phyloP scores from a whole-genome alignment of 2,888 invertebrate genomes.

The Drosophila ezoana region DNA sequence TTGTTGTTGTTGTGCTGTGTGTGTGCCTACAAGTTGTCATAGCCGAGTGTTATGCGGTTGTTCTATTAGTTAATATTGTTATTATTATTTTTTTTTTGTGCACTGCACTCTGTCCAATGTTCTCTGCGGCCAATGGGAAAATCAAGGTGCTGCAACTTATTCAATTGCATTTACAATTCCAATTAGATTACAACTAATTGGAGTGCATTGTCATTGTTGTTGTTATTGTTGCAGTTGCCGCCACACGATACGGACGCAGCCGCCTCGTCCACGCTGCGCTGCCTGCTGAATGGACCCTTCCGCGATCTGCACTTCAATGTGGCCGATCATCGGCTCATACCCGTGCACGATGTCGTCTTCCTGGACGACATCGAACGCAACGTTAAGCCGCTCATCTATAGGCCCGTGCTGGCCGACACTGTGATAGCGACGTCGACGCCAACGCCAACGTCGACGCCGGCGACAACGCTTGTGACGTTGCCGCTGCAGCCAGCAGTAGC shows the following conservation, averaged over 20 bases:
- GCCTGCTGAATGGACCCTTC: slow-evolving; percentile 81
- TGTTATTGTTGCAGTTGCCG: slow-evolving; percentile 72
- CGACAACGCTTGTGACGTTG: slow-evolving; percentile 6
- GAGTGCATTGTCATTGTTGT: slow-evolving; percentile 4
- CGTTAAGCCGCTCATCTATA: slow-evolving; percentile 81
- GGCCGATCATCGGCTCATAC: slow-evolving; percentile 77
- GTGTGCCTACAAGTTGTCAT: background rate
- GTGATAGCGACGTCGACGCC: slow-evolving; percentile 16
- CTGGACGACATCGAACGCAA: slow-evolving; percentile 77
- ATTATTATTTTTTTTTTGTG: slow-evolving; percentile 7
- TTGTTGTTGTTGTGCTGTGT: slow-evolving; percentile 3
- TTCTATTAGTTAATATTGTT: slow-evolving; percentile 32
- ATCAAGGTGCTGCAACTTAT: slow-evolving; percentile 64
- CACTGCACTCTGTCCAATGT: slow-evolving; percentile 62
- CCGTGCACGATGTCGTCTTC: slow-evolving; percentile 82
- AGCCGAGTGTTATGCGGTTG: slow-evolving; percentile 4
- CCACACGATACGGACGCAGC: slow-evolving; percentile 72
- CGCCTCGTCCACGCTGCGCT: slow-evolving; percentile 77
- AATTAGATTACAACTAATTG: slow-evolving; percentile 15
- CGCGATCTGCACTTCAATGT: slow-evolving; percentile 80
- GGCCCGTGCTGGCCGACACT: slow-evolving; percentile 68
- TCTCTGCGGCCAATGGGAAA: slow-evolving; percentile 77
- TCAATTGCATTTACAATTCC: slow-evolving; percentile 4
- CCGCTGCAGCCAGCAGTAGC: slow-evolving; percentile 15
- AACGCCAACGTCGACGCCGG: slow-evolving; percentile 7